Base-by-base conservation (phyloP, 2,113 vertebrate genomes). In the Cryptomyrus ogoouensis region DNA sequence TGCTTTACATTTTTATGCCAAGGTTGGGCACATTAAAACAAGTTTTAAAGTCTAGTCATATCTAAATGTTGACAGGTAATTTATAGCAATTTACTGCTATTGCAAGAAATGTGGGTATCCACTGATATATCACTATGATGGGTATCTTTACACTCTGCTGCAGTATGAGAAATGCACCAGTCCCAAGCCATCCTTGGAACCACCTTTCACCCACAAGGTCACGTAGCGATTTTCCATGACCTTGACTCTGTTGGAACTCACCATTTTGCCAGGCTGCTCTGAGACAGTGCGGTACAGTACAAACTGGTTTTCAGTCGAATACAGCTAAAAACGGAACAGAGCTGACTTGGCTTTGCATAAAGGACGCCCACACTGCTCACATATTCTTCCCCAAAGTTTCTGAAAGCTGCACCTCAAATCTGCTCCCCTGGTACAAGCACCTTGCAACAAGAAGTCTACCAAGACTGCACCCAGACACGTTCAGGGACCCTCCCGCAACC, bases 71-170 rank as follows among this genome's bases (percentile, higher is more conserved):
- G 83, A 50, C 83, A 50, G 44, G 47, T 47, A 86, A 86, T 49
- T 47, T 86, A 86, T 49, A 86, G 83, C 83, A 86, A 86, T 86
- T 49, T 27, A 84, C n/a, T 86, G 21, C 83, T 49, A 86, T 86
- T 86, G 74, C 35, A 80, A 80, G 74, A 80, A 80, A 7, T 80
- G 39, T 42, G 35, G 35, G 74, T 80, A 39, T 42, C 74, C 35
- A 19, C 74, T 15, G 35, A 35, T 56, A 56, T 56, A 80, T 35
- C 74, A 6, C 35, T 19, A 2, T 80, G 19, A 80, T 80, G 35
- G 35, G 74, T 6, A 42, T 80, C 74, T 80, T 42, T 15, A 42
- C 15, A 39, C 74, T 80, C 74, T 80, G 74, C 74, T 80, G 15
- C 15, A 35, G 17, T 42, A 42, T 80, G 35, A 80, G 31, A 80